These are phyloP conservation scores for Acrocephalus arundinaceus DNA, from an alignment of 2,113 vertebrate genomes.

Conservation along the genomic window DNA sequence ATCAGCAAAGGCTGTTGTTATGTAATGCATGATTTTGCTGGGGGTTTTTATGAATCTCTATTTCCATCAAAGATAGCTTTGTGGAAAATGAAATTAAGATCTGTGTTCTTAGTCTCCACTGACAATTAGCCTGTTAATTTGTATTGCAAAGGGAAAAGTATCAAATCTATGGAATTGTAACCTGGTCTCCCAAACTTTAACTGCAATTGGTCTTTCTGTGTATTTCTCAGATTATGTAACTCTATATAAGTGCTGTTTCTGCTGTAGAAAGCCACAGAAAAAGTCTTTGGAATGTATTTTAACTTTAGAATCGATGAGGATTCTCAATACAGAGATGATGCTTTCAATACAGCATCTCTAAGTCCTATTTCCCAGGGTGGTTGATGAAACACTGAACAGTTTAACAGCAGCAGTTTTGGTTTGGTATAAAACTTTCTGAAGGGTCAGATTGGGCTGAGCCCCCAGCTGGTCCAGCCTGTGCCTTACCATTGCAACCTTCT, in stretches of 20 bases:
- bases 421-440: not conserved
- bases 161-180: not conserved
- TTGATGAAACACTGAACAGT: not conserved
- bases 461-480: not conserved
- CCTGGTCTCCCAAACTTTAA: not conserved
- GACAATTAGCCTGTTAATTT: not conserved
- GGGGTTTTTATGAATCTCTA: not conserved
- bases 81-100: not conserved
- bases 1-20: not conserved
- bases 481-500: not conserved
- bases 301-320: not conserved
- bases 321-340: not conserved
- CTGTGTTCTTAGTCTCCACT: not conserved
- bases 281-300: not conserved
- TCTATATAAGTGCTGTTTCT: accelerated
- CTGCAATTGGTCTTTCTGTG: accelerated
- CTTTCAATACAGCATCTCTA: not conserved
- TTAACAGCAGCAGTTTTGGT: not conserved
- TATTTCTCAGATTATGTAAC: not conserved
- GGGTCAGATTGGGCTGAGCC: not conserved
- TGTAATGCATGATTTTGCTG: not conserved
- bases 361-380: not conserved
- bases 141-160: not conserved
- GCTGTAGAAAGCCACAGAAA: not conserved
- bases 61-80: not conserved